These are phyloP conservation scores for Proctacanthus coquilletti DNA, from an alignment of 1,140 invertebrate species.

Conservation along the genomic window DNA sequence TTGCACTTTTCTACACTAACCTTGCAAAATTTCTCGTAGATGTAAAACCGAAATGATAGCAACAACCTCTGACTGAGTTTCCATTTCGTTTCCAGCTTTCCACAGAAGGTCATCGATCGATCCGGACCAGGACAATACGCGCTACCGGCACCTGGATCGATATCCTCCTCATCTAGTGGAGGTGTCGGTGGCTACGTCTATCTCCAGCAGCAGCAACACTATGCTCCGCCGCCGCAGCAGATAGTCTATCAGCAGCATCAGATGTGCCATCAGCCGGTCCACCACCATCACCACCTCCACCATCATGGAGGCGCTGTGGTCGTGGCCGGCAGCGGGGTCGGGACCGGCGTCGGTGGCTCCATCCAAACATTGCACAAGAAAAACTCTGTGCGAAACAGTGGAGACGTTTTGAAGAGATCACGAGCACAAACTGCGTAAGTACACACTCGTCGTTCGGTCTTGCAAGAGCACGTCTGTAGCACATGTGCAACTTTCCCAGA, in stretches of 20 bases:
- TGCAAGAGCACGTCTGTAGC: too few relatives aligned
- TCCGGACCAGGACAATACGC: slow-evolving; percentile 25
- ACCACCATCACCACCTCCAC: slow-evolving; percentile 30
- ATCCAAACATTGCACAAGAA: slow-evolving; percentile 45
- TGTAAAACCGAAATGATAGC: too few relatives aligned
- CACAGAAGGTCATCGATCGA: slow-evolving; percentile 27
- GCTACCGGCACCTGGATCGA: slow-evolving; percentile 9
- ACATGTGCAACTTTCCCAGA: too few relatives aligned
- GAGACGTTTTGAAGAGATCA: slow-evolving; percentile 50
- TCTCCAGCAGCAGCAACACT: slow-evolving; percentile 24
- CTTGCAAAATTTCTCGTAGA: too few relatives aligned
- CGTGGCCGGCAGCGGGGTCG: slow-evolving; percentile 26
- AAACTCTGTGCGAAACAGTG: slow-evolving; percentile 43
- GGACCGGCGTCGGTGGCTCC: slow-evolving; percentile 18
- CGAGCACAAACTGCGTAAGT: slow-evolving; percentile 52
- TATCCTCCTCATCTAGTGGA: slow-evolving; percentile 13
- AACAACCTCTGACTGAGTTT: too few relatives aligned
- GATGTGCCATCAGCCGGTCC: slow-evolving; percentile 29
- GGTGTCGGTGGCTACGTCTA: slow-evolving; percentile 26
- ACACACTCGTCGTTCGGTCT: too few relatives aligned
- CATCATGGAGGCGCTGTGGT: slow-evolving; percentile 28
- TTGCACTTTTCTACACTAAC: too few relatives aligned
- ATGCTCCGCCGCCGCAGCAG: slow-evolving; percentile 17
- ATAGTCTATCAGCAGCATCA: slow-evolving; percentile 19
- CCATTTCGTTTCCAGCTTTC: slow-evolving; percentile 24